A percentile compares a stretch with the other conserved stretches of the same genome.
These are phyloP conservation scores for Thumatha senex DNA, from an alignment of 2,888 invertebrate genomes.

Conservation along the genomic window DNA sequence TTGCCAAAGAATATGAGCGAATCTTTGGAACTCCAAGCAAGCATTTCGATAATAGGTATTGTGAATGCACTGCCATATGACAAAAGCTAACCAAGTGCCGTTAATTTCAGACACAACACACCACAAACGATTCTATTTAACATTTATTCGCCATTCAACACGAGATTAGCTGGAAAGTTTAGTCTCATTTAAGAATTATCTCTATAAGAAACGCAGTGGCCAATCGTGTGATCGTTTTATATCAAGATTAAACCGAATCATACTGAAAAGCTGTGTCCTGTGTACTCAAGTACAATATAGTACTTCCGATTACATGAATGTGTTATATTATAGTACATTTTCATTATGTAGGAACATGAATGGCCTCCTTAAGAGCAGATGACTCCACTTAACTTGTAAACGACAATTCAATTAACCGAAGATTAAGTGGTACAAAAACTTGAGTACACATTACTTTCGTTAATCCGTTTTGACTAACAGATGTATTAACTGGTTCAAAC, in stretches of 20 bases:
- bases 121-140: constrained; percentile 4
- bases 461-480: constrained; percentile 39
- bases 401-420: constrained; percentile 38
- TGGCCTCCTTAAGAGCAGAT: constrained; percentile 35
- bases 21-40: no score
- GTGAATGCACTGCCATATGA: no score
- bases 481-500: constrained; percentile 37
- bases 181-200: constrained; percentile 20
- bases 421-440: constrained; percentile 36
- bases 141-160: constrained; percentile 18
- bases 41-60: no score
- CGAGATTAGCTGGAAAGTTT: constrained; percentile 24
- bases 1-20: no score
- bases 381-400: constrained; percentile 39
- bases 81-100: neutral
- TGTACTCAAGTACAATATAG: constrained; percentile 12
- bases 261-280: constrained; percentile 26
- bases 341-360: constrained; percentile 29
- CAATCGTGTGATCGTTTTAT: constrained; percentile 26
- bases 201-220: constrained; percentile 18
- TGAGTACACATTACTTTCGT: constrained; percentile 30
- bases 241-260: constrained; percentile 23
- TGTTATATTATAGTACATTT: constrained; percentile 16
- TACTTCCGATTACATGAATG: constrained; percentile 28
- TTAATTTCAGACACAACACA: constrained; percentile 9